phyloP scores from a whole-genome alignment of 2,888 invertebrate genomes.

The Zaprionus bogoriensis region DNA sequence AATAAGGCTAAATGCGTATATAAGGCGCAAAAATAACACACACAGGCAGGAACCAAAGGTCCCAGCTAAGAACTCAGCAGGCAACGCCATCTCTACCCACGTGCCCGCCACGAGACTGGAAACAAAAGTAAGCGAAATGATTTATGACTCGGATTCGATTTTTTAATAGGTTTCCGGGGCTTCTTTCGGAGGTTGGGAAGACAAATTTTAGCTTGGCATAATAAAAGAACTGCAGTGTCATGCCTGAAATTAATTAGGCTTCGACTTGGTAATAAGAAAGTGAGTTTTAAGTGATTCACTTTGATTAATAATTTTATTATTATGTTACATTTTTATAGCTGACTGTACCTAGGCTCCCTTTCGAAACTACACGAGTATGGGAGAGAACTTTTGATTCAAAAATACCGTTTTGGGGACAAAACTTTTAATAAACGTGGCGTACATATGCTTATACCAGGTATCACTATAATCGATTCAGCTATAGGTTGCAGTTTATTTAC shows the following conservation, averaged over 20 bases:
- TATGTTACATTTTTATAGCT: too few species aligned
- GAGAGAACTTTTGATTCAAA: too few species aligned
- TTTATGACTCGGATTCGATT: neutral
- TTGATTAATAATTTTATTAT: too few species aligned
- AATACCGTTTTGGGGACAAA: too few species aligned
- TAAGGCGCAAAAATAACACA: slow-evolving; percentile 59
- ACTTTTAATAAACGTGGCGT: too few species aligned
- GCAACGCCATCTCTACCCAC: neutral
- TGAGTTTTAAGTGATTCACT: neutral
- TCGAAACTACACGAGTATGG: too few species aligned
- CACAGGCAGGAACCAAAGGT: slow-evolving; percentile 1
- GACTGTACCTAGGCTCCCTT: too few species aligned
- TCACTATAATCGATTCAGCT: too few species aligned
- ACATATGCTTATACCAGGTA: too few species aligned
- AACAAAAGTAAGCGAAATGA: slow-evolving; percentile 1
- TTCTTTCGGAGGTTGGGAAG: neutral
- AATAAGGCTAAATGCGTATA: slow-evolving; percentile 61
- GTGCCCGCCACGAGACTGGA: neutral
- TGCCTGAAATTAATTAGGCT: neutral
- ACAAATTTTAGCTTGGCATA: neutral
- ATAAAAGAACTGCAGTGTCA: neutral
- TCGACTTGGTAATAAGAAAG: neutral
- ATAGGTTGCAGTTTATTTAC: too few species aligned
- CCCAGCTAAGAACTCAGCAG: slow-evolving; percentile 21
- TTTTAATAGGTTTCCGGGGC: neutral